Evolutionary conservation across 2,797 vertebrate genomes (phyloP), one percentile per base, ranked within the genome.

Genomic region (Phalloptychus januarius): DNA sequence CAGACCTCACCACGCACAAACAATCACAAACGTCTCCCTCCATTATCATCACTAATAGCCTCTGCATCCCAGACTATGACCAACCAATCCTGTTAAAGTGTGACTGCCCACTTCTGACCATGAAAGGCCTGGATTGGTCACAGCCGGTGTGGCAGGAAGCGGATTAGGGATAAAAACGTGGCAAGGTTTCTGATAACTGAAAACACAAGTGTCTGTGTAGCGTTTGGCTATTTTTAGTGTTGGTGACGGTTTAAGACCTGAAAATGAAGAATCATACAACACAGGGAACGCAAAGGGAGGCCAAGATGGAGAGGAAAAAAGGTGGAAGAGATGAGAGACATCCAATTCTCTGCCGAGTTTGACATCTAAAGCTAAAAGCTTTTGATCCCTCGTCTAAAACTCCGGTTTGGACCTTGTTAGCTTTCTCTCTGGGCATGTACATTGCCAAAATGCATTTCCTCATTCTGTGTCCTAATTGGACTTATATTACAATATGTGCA

Each of bases 51-150:
- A 83, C 86, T 86, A 93, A 86, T 91, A 91, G 85, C 86, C 79
- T 45, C 72, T 18, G 82, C 80, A 81, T 88, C 88, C 76, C 78
- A 61, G 85, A 87, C 87, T 80, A 81, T 79, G 54, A 91, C 83
- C 86, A 81, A 88, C 91, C 94, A 95, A 94, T 95, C 93, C 84
- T 73, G 87, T 95, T 95, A 94, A 71, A 83, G 83, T 87, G 89
- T 94, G 88, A 92, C 93, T 91, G 89, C 89, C 91, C 78, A 83
- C 80, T 87, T 85, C 40, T 15, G 45, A 88, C 92, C 91, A 93
- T 92, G 85, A 94, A 94, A 94, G 90, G 74, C 81, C 33, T 2
- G 15, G 92, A 95, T 94, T 95, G 93, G 95, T 95, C 92, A 93
- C 87, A 89, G 94, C 82, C 69, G 77, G 85, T 83, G 85, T 92